Percentiles rank a stretch among this genome's conserved stretches.
Conservation (phyloP, 2,113 vertebrate species). For the Henicopernis longicauda region DNA sequence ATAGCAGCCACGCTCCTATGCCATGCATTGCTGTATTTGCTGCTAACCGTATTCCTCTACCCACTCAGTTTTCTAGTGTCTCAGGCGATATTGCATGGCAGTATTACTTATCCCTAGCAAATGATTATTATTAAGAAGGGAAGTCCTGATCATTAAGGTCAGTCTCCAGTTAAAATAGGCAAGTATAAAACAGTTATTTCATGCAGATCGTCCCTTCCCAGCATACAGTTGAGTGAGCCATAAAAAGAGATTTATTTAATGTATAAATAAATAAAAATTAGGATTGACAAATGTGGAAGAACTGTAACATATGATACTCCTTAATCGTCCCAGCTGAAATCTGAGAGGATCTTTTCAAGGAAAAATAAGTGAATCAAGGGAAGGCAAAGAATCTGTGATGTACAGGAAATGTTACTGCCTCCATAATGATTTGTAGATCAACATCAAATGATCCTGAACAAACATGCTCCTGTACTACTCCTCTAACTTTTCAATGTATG, state of each 20-base stretch:
- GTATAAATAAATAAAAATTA: not conserved
- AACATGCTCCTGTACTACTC: not conserved
- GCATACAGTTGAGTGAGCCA: not conserved
- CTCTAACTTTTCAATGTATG: not conserved
- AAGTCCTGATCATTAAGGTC: not conserved
- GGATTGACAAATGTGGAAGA: not conserved
- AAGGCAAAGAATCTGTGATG: not conserved
- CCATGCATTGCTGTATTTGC: not conserved
- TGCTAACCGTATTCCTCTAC: not conserved
- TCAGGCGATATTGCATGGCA: not conserved
- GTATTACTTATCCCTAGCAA: not conserved
- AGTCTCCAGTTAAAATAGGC: not conserved
- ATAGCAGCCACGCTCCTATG: not conserved
- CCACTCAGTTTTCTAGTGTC: not conserved
- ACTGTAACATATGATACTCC: not conserved
- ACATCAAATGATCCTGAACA: not conserved
- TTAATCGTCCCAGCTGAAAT: not conserved
- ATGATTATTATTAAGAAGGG: not conserved
- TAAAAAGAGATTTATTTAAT: not conserved
- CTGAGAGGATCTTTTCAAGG: not conserved
- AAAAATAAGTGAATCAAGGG: not conserved
- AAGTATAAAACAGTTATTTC: not conserved
- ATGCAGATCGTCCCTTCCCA: not conserved
- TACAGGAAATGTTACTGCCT: not conserved
- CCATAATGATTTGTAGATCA: not conserved